Percentiles rank a stretch among this genome's conserved stretches.
Conservation (phyloP, 2,888 invertebrate species). For the Ormyrus pomaceus region DNA sequence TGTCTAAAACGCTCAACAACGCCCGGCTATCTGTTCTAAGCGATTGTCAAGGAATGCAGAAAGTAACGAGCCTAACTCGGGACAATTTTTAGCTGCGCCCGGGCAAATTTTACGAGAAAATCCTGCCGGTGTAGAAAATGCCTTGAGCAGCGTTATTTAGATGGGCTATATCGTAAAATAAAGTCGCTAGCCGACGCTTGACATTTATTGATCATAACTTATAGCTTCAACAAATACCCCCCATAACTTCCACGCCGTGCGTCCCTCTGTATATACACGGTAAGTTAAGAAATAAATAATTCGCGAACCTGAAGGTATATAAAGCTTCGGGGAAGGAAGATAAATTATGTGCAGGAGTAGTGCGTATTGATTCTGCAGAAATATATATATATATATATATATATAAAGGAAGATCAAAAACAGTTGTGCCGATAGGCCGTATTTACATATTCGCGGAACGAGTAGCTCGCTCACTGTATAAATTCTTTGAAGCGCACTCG, state of each 20-base stretch:
- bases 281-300: slow-evolving; percentile 53
- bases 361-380: slow-evolving; percentile 35
- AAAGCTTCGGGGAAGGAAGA: slow-evolving; percentile 32
- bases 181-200: slow-evolving; percentile 40
- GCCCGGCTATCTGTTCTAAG: no score
- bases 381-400: not conserved
- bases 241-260: slow-evolving; percentile 32
- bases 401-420: slow-evolving; percentile 40
- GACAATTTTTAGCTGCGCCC: no score
- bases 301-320: slow-evolving; percentile 17
- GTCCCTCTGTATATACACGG: not conserved
- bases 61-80: no score
- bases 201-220: slow-evolving; percentile 57
- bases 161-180: slow-evolving; percentile 55
- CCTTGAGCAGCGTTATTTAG: slow-evolving; percentile 42
- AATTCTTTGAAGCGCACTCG: slow-evolving; percentile 38
- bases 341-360: slow-evolving; percentile 36
- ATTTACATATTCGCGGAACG: slow-evolving; percentile 39
- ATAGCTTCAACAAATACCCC: slow-evolving; percentile 51
- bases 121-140: slow-evolving; percentile 2
- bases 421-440: slow-evolving; percentile 32
- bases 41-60: no score
- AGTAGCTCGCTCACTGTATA: not conserved
- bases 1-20: no score
- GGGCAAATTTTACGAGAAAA: no score